Evolutionary conservation across 2,888 invertebrate species (phyloP), one percentile per base, ranked within the genome.

Genomic region (Drosophila seclusa): DNA sequence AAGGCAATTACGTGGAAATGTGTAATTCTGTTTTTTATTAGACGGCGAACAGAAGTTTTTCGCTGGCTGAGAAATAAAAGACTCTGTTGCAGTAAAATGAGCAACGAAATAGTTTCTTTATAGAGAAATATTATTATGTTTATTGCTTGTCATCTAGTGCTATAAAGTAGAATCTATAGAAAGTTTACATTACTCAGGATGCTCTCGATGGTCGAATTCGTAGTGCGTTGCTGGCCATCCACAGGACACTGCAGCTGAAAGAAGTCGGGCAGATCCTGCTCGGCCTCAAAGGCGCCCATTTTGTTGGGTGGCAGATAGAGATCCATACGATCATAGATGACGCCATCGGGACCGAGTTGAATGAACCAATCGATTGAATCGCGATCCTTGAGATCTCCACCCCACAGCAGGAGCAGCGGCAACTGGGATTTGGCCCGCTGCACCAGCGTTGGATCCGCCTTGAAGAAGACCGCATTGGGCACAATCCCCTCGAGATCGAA

Each of bases 351-450:
- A 1, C 98, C 98, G 81, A 97, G 94, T 70, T 96, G 94, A 91
- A 98, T 98, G 64, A 99, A 95, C 91, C 96, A 95, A 83, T 96
- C 95, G 62, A 99, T 97, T 3, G 96, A 96, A 29, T 95, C 95
- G 63, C 96, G 96, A 92, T 97, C 96, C 87, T 98, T 98, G 89
- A 98, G 97, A 84, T 98, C 97, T 74, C 98, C 98, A 24, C 99
- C 99, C 99, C 99, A 99, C 80, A 98, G 97, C 93, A 99, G 98
- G 62, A 98, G 95, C 5, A 98, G 95, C 59, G 99, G 95, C 18
- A 97, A 96, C 38, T 96, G 95, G 77, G 96, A 95, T 68, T 95
- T 96, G 0, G 96, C 97, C 57, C 96, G 92, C 27, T 86, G 73
- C n/a, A 95, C 95, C 94, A 97, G 96, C 6, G 94, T 94, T 0